Percentiles rank a stretch among this genome's conserved stretches.
Evolutionary conservation across 2,113 vertebrate species (phyloP).

Genomic region (Capreolus pygargus): DNA sequence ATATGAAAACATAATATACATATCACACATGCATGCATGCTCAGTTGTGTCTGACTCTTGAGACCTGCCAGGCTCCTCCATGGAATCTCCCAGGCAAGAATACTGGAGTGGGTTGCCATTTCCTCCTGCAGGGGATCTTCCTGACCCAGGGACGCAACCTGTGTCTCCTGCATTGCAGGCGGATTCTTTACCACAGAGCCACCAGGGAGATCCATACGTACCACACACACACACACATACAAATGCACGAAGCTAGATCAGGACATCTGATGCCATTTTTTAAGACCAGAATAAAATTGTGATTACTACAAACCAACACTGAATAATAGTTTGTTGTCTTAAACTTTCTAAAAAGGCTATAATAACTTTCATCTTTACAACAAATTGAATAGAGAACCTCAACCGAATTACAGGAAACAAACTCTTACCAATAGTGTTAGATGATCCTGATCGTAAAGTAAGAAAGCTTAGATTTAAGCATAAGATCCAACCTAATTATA

Average conservation of each 20-base stretch:
- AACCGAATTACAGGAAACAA: constrained; percentile 69
- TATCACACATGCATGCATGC: background rate
- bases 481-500: constrained; percentile 68
- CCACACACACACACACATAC: background rate
- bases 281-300: constrained; percentile 78
- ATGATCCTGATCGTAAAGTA: constrained; percentile 74
- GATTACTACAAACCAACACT: constrained; percentile 74
- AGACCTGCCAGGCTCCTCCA: background rate
- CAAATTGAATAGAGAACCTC: constrained; percentile 72
- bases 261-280: constrained; percentile 23
- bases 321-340: constrained; percentile 75
- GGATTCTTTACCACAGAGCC: background rate
- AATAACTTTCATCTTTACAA: constrained; percentile 71
- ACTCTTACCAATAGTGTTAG: constrained; percentile 49
- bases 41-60: background rate
- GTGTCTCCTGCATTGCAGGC: background rate
- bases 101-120: background rate
- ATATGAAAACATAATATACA: constrained; percentile 41
- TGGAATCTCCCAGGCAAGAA: background rate
- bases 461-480: constrained; percentile 68
- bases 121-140: background rate
- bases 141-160: background rate
- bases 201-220: background rate
- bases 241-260: background rate
- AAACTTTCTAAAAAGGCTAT: constrained; percentile 62